Percentiles rank a stretch among this genome's conserved stretches.
These are phyloP conservation scores for Dichetophora obliterata DNA, from an alignment of 2,888 invertebrate genomes.

Conservation along the genomic window DNA sequence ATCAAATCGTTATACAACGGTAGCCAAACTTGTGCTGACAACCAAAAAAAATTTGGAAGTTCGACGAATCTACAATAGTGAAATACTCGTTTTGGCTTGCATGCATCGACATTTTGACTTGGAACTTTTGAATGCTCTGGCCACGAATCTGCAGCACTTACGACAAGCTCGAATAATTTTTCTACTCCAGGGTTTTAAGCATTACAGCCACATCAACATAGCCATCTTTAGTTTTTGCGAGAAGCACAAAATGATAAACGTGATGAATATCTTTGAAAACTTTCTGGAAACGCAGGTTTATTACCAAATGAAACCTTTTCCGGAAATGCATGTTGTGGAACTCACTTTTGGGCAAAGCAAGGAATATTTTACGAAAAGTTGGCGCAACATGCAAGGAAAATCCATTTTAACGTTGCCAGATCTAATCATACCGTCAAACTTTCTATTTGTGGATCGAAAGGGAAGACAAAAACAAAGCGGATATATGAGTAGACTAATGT, in stretches of 20 bases:
- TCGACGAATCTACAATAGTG: not conserved
- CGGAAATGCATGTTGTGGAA: constrained; percentile 19
- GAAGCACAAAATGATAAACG: constrained; percentile 26
- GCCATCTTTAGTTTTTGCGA: not conserved
- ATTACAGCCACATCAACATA: not conserved
- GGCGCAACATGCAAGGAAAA: constrained; percentile 32
- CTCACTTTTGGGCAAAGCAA: not conserved
- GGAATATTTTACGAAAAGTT: constrained; percentile 28
- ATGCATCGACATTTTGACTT: not conserved
- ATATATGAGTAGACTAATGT: constrained; percentile 49
- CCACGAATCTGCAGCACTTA: constrained; percentile 37
- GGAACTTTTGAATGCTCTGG: constrained; percentile 22
- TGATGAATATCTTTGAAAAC: constrained; percentile 30
- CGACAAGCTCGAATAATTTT: constrained; percentile 32
- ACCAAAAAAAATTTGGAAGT: not conserved
- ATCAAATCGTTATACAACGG: not conserved
- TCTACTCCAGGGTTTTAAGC: not conserved
- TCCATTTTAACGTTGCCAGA: constrained; percentile 40
- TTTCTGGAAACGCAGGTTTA: constrained; percentile 5
- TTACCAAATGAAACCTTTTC: constrained; percentile 37
- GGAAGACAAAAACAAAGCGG: constrained; percentile 46
- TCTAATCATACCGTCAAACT: constrained; percentile 49
- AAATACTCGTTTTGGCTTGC: constrained; percentile 10
- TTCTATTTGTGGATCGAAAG: constrained; percentile 41
- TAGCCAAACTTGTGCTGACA: constrained; percentile 12